These are phyloP conservation scores for Limenitis camilla DNA, from an alignment of 2,888 invertebrate genomes.

Conservation along the genomic window DNA sequence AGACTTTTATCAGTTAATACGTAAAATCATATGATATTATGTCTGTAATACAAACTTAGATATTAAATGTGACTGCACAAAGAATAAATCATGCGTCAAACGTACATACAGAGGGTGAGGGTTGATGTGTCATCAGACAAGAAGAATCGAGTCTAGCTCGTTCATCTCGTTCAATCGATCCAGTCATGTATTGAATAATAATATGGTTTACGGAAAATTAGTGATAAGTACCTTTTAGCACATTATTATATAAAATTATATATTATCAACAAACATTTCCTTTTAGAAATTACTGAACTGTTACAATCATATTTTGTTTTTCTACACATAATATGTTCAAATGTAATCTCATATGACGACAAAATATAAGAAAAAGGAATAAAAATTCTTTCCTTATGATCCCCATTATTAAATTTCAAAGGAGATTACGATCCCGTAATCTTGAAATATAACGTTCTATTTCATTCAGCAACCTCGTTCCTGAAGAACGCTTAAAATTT, in stretches of 20 bases:
- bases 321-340: neutral
- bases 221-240: conserved; percentile 23
- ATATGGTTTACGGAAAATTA: conserved; percentile 45
- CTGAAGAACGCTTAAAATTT: conserved; percentile 45
- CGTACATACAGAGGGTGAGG: conserved; percentile 45
- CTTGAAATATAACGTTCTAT: conserved; percentile 53
- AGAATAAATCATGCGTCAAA: conserved; percentile 57
- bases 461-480: conserved; percentile 49
- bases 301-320: conserved; percentile 32
- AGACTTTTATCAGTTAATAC: too few species aligned
- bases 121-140: conserved; percentile 44
- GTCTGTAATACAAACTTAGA: conserved; percentile 1
- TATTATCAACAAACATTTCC: too few species aligned
- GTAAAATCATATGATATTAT: neutral
- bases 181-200: conserved; percentile 39
- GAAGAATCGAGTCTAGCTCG: conserved; percentile 35
- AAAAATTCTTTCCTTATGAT: conserved; percentile 44
- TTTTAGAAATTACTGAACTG: neutral
- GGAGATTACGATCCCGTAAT: conserved; percentile 56
- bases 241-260: too few species aligned
- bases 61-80: conserved; percentile 17
- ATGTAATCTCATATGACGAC: conserved; percentile 13
- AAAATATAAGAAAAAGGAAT: conserved; percentile 34
- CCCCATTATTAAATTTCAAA: conserved; percentile 58
- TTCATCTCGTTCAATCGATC: conserved; percentile 47